A percentile compares a stretch with the other conserved stretches of the same genome.
Evolutionary conservation across 2,888 invertebrate genomes (phyloP).

Genomic region (Nomada flava): DNA sequence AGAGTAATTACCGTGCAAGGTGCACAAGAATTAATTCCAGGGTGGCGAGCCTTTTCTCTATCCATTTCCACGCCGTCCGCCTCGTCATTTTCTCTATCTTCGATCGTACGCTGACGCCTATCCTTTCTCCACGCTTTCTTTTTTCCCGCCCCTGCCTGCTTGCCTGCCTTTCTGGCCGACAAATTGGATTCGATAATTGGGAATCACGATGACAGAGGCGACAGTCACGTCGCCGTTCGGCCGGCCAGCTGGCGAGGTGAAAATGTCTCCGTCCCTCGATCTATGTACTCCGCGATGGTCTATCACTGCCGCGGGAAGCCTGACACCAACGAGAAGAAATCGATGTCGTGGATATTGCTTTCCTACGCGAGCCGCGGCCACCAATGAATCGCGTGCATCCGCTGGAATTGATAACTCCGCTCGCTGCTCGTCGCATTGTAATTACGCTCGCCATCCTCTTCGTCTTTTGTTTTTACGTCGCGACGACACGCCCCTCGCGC

Average conservation of each 20-base stretch:
- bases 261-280: slow-evolving; percentile 54
- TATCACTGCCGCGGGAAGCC: slow-evolving; percentile 62
- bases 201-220: slow-evolving; percentile 66
- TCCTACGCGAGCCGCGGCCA: slow-evolving; percentile 18
- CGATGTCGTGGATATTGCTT: slow-evolving; percentile 67
- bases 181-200: slow-evolving; percentile 76
- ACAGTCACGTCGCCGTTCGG: slow-evolving; percentile 68
- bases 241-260: slow-evolving; percentile 51
- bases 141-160: not conserved
- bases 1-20: slow-evolving; percentile 64
- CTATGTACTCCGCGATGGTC: slow-evolving; percentile 52
- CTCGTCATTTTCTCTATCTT: slow-evolving; percentile 61
- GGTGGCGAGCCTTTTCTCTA: slow-evolving; percentile 48
- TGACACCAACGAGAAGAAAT: slow-evolving; percentile 58
- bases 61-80: slow-evolving; percentile 54
- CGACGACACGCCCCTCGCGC: not conserved
- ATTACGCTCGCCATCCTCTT: slow-evolving; percentile 22
- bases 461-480: slow-evolving; percentile 4
- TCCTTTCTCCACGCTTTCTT: slow-evolving; percentile 34
- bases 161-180: slow-evolving; percentile 60
- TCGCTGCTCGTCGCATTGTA: slow-evolving; percentile 41
- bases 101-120: slow-evolving; percentile 24
- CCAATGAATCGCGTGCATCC: slow-evolving; percentile 37
- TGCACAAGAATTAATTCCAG: slow-evolving; percentile 63
- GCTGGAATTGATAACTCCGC: slow-evolving; percentile 45